Evolutionary conservation across 1,140 invertebrate genomes (phyloP).

Genomic region (Drepana arcuata): DNA sequence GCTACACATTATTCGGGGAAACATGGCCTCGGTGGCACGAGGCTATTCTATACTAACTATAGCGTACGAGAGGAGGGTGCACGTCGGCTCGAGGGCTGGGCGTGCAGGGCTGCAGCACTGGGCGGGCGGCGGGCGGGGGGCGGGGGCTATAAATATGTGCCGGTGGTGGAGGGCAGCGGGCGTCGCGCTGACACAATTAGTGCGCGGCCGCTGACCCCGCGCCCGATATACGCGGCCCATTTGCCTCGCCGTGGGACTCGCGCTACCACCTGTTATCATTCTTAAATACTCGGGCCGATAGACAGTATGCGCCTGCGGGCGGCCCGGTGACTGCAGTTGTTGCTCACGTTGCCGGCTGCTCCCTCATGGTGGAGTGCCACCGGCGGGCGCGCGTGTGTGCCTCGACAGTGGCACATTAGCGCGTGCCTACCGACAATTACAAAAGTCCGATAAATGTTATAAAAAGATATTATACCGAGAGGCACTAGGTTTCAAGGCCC

Average conservation of each 20-base stretch:
- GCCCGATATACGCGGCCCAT: constrained; percentile 39
- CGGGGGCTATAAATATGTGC: too few species aligned
- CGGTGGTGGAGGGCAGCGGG: too few species aligned
- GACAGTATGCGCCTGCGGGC: neutral
- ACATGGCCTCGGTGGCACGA: too few species aligned
- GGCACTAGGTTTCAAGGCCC: too few species aligned
- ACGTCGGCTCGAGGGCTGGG: neutral
- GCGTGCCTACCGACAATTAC: too few species aligned
- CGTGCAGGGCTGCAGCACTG: neutral
- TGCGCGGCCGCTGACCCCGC: constrained; percentile 36
- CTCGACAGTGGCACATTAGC: neutral
- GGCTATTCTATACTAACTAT: neutral
- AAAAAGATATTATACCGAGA: too few species aligned
- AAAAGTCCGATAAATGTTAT: too few species aligned
- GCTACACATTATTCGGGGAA: too few species aligned
- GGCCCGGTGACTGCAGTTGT: neutral
- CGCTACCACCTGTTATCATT: constrained; percentile 5
- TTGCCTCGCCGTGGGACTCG: constrained; percentile 4
- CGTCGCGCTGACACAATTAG: constrained; percentile 23
- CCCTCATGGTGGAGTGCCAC: constrained; percentile 2
- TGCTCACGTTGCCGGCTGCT: neutral
- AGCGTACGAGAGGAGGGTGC: neutral
- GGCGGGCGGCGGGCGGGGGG: too few species aligned
- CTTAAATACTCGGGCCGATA: too few species aligned
- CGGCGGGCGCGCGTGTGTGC: neutral